phyloP scores from a whole-genome alignment of 2,113 vertebrate species.

The Zosterops japonicus region DNA sequence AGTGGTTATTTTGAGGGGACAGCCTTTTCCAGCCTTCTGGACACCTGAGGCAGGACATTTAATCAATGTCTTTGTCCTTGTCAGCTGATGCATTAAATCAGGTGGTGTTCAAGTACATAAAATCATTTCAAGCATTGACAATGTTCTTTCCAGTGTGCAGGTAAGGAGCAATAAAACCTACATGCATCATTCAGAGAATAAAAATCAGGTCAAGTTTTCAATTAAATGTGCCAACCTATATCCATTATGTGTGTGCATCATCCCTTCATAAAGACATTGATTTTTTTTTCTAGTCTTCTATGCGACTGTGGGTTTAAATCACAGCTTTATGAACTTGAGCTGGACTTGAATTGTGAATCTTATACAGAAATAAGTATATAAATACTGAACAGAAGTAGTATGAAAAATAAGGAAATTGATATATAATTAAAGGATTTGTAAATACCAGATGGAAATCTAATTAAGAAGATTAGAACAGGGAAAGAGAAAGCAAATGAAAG shows the following conservation, averaged over 20 bases:
- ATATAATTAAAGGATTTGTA: background rate
- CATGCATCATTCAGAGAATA: background rate
- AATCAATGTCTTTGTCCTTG: conserved; percentile 60
- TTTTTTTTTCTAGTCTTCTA: background rate
- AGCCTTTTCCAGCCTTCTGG: conserved; percentile 42
- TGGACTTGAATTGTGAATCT: background rate
- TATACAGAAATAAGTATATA: background rate
- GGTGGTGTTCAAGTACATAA: conserved; percentile 26
- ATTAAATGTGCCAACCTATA: background rate
- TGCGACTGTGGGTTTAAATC: background rate
- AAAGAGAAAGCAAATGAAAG: conserved; percentile 18
- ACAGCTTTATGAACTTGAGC: background rate
- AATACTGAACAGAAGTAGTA: background rate
- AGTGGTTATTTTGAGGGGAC: conserved; percentile 17
- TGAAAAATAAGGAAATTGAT: background rate
- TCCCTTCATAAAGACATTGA: background rate
- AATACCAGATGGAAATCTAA: background rate
- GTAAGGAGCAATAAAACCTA: background rate
- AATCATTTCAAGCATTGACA: conserved; percentile 22
- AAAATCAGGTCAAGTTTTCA: background rate
- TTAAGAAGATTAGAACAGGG: background rate
- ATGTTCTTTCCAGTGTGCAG: background rate
- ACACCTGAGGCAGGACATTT: conserved; percentile 25
- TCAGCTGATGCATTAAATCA: conserved; percentile 62
- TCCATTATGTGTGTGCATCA: background rate